Evolutionary conservation across 2,888 invertebrate genomes (phyloP).

Genomic region (Onthophagus sagittarius): DNA sequence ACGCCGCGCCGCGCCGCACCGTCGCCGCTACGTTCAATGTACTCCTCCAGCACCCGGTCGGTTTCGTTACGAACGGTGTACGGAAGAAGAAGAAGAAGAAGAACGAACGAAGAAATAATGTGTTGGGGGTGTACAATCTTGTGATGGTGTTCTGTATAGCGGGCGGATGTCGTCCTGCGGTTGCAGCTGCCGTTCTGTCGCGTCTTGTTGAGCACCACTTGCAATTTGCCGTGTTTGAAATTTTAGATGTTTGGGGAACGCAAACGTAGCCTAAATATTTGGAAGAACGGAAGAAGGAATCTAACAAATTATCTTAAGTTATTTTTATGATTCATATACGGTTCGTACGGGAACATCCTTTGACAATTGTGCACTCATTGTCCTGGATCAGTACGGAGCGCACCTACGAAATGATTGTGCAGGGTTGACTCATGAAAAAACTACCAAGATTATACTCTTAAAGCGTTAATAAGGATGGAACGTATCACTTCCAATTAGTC

Average conservation of each 20-base stretch:
- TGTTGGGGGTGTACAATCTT: background rate
- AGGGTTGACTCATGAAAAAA: background rate
- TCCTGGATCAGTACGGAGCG: background rate
- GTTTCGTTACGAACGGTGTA: background rate
- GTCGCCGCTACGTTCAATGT: background rate
- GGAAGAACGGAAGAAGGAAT: background rate
- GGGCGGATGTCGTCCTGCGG: background rate
- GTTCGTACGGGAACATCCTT: background rate
- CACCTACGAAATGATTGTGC: background rate
- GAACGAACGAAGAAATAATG: background rate
- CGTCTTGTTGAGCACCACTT: background rate
- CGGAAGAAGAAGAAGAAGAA: background rate
- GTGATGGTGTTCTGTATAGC: background rate
- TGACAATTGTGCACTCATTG: background rate
- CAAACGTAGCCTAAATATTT: background rate
- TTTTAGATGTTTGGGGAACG: background rate
- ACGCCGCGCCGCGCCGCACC: too few species aligned
- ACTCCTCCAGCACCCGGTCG: background rate
- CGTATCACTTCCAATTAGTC: constrained; percentile 3
- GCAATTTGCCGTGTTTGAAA: background rate
- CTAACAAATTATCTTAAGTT: too few species aligned
- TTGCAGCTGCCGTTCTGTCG: background rate
- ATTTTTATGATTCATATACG: too few species aligned
- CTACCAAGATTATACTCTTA: background rate
- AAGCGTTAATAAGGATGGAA: constrained; percentile 4